phyloP scores from a whole-genome alignment of 2,888 invertebrate species.

The Baccha elongata region DNA sequence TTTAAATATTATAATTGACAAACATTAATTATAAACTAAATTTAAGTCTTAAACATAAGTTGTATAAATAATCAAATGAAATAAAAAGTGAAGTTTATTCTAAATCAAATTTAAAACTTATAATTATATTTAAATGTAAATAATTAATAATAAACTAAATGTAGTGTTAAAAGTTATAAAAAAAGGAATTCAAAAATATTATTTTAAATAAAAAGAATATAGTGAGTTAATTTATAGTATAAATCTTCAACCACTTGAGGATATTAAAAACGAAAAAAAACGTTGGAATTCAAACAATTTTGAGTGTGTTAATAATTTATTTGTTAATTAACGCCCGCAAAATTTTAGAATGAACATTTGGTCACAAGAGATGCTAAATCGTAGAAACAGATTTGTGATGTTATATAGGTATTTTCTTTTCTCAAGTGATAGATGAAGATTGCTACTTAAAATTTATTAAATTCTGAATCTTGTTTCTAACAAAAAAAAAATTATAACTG shows the following conservation, averaged over 20 bases:
- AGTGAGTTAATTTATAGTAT: conserved; percentile 44
- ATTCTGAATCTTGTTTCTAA: conserved; percentile 50
- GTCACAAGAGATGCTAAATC: too few species aligned
- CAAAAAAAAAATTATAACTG: neutral
- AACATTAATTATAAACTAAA: conserved; percentile 16
- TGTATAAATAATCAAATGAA: conserved; percentile 64
- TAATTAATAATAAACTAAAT: conserved; percentile 1
- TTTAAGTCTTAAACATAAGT: conserved; percentile 41
- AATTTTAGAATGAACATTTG: neutral
- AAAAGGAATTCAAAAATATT: conserved; percentile 21
- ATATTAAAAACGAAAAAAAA: neutral
- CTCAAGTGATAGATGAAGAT: conserved; percentile 50
- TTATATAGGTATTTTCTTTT: too few species aligned
- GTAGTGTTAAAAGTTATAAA: conserved; percentile 11
- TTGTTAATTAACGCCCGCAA: neutral
- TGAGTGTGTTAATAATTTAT: conserved; percentile 16
- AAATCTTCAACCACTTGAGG: conserved; percentile 58
- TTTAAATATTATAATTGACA: conserved; percentile 1
- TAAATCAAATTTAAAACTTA: conserved; percentile 53
- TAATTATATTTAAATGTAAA: conserved; percentile 15
- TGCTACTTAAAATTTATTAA: conserved; percentile 7
- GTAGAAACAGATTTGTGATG: too few species aligned
- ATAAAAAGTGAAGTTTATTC: conserved; percentile 64
- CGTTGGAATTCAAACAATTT: conserved; percentile 8
- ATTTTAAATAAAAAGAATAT: conserved; percentile 17